These are phyloP conservation scores for Arctia plantaginis DNA, from an alignment of 2,888 invertebrate genomes.

Conservation along the genomic window DNA sequence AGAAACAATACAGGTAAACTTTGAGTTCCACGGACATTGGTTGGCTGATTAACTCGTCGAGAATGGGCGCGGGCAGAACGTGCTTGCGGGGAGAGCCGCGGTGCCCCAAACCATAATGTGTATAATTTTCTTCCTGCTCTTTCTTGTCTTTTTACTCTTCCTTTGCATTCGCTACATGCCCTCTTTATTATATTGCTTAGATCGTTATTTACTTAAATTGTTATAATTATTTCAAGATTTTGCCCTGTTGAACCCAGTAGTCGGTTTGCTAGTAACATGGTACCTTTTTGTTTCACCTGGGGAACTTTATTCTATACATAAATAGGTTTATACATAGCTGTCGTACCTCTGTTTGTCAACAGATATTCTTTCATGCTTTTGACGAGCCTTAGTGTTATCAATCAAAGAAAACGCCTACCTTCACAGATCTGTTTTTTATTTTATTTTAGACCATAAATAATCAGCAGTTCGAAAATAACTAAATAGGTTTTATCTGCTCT, in stretches of 20 bases:
- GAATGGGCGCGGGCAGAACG: conserved; percentile 58
- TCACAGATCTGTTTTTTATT: too few relatives aligned
- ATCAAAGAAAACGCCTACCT: background rate
- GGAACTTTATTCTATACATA: background rate
- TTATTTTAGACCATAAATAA: too few relatives aligned
- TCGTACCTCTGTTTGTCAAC: too few relatives aligned
- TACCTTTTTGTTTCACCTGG: background rate
- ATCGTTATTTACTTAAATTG: background rate
- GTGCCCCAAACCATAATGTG: conserved; percentile 68
- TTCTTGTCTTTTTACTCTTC: conserved; percentile 65
- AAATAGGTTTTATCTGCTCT: too few relatives aligned
- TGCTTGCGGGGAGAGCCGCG: conserved; percentile 53
- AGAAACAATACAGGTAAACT: conserved; percentile 40
- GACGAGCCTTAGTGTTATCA: background rate
- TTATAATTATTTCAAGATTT: background rate
- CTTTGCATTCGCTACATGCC: conserved; percentile 42
- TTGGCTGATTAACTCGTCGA: conserved; percentile 84
- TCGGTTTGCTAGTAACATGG: background rate
- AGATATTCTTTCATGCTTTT: background rate
- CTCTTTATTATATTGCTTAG: conserved; percentile 6
- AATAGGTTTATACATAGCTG: too few relatives aligned
- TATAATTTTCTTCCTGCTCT: conserved; percentile 74
- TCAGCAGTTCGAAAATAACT: too few relatives aligned
- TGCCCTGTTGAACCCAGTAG: background rate
- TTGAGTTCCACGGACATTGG: conserved; percentile 64